Base-by-base conservation (phyloP, 2,888 invertebrate species). In the Gandaritis pyraliata region DNA sequence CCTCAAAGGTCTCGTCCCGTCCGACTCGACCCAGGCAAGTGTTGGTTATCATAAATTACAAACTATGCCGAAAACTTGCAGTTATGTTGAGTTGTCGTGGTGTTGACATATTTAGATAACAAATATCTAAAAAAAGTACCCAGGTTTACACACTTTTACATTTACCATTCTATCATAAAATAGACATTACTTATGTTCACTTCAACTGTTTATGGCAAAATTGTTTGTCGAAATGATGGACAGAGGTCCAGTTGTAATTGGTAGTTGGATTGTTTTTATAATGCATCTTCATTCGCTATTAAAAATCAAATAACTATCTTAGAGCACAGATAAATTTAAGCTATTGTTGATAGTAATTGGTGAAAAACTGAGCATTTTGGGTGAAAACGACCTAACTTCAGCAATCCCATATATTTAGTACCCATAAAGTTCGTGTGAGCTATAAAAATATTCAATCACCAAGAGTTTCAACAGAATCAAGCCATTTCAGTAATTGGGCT, bases 41-140 rank as follows among this genome's bases (percentile, higher is more conserved):
- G 29, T 30, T 56, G 48, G 41, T 46, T 46, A 39, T 58, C 43
- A 39, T 58, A 58, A 58, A 52, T 58, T 51, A 58, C 52, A 45
- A 58, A 51, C 38, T 58, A 29, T 15, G 15, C 15, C n/a, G 43
- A 16, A 45, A 58, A 47, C 47, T 46, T 41, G 13, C n/a, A 38
- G 41, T 48, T 49, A 41, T 23, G 48, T 39, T 11, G 46, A n/a
- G 13, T n/a, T 18, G 18, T 39, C 38, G 4, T 50, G 18, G 38
- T 38, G 36, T 23, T 38, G 38, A 50, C n/a, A 18, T 50, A 38
- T 41, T 41, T 33, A 33, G 8, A 33, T 33, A 23, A 6, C n/a
- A n/a, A n/a, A n/a, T n/a, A n/a, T n/a, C n/a, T n/a, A n/a, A n/a
- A n/a, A n/a, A n/a, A n/a, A n/a, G n/a, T n/a, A n/a, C n/a, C n/a